Evolutionary conservation across 2,113 vertebrate genomes (phyloP).

Genomic region (Chloropsis hardwickii): DNA sequence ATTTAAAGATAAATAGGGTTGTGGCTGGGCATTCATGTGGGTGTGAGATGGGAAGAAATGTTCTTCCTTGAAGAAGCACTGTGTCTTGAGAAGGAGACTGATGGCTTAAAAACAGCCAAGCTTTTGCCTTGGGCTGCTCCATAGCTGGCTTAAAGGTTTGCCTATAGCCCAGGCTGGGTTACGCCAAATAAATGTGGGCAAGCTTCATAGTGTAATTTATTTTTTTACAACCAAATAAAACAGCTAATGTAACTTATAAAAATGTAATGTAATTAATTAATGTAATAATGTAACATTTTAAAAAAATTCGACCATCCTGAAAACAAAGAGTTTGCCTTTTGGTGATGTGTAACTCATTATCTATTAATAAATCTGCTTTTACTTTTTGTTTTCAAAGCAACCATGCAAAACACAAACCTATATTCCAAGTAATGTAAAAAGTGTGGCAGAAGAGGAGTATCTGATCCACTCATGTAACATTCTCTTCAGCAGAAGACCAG

Average conservation of each 20-base stretch:
- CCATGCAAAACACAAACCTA: not conserved
- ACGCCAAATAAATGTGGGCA: not conserved
- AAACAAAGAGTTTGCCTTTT: not conserved
- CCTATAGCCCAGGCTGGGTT: not conserved
- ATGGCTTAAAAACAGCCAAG: not conserved
- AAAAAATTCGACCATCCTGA: fast-evolving
- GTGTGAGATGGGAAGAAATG: not conserved
- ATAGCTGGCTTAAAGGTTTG: not conserved
- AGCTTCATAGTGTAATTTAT: not conserved
- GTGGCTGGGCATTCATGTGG: not conserved
- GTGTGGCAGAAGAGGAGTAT: not conserved
- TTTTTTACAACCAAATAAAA: not conserved
- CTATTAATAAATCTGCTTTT: not conserved
- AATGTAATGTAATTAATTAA: not conserved
- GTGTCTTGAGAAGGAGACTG: not conserved
- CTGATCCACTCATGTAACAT: not conserved
- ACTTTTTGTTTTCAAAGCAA: not conserved
- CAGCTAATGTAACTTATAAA: not conserved
- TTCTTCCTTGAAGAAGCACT: not conserved
- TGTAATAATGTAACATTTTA: not conserved
- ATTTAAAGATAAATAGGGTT: not conserved
- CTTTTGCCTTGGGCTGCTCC: not conserved
- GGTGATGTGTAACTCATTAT: not conserved
- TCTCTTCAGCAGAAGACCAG: not conserved
- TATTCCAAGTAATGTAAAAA: not conserved